phyloP scores from a whole-genome alignment of 1,140 invertebrate genomes.

The Zelostemma sp. region DNA sequence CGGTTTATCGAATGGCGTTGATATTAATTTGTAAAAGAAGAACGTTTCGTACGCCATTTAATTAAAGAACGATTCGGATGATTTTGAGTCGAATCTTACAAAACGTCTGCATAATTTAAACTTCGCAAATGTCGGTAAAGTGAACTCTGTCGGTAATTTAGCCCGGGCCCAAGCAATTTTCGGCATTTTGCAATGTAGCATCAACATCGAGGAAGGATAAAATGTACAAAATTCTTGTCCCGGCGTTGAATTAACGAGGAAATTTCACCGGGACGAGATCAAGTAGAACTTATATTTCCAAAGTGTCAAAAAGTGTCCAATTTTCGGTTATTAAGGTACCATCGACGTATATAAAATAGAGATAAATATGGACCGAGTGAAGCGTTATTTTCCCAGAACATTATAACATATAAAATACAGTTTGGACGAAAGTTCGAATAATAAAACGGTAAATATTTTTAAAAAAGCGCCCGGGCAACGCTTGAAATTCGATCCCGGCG shows the following conservation, averaged over 20 bases:
- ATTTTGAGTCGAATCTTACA: too few relatives aligned
- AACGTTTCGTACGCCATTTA: too few relatives aligned
- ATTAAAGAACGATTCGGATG: too few relatives aligned
- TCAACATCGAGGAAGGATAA: too few relatives aligned
- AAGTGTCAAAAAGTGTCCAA: not conserved
- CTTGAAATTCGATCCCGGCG: conserved; percentile 10
- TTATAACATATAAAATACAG: not conserved
- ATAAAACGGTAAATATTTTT: not conserved
- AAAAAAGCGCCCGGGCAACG: not conserved
- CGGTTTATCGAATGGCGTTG: too few relatives aligned
- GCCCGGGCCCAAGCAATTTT: too few relatives aligned
- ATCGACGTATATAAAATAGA: not conserved
- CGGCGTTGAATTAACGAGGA: too few relatives aligned
- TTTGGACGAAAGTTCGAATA: not conserved
- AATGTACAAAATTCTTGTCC: not conserved
- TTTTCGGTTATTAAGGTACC: not conserved
- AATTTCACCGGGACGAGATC: too few relatives aligned
- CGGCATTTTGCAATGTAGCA: too few relatives aligned
- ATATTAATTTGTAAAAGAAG: too few relatives aligned
- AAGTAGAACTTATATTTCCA: not conserved
- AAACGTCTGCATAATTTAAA: not conserved
- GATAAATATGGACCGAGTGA: not conserved
- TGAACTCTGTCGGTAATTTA: not conserved
- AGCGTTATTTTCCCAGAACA: not conserved
- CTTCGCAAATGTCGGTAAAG: not conserved